Evolutionary conservation across 1,140 invertebrate genomes (phyloP).

Genomic region (Diachasmimorpha longicaudata): DNA sequence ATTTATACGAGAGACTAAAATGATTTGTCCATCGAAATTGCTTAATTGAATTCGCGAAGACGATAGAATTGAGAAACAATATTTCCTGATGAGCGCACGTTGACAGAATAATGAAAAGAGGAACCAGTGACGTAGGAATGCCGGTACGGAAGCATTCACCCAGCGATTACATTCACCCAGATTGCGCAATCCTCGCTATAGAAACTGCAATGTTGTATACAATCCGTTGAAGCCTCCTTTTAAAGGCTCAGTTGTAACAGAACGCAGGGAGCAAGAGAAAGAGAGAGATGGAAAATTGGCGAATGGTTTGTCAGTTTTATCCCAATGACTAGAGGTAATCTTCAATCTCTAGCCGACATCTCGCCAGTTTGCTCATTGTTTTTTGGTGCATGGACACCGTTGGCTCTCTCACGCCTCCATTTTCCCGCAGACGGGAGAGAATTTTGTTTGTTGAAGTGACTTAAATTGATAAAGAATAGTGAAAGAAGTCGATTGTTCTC

Average conservation of each 20-base stretch:
- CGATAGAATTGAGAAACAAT: neutral
- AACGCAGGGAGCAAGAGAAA: too few relatives aligned
- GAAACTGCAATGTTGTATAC: neutral
- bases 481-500: neutral
- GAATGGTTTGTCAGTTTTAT: neutral
- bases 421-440: neutral
- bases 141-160: conserved; percentile 14
- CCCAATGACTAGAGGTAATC: neutral
- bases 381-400: neutral
- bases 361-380: neutral
- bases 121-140: neutral
- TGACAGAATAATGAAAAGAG: neutral
- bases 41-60: neutral
- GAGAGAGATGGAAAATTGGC: neutral
- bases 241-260: neutral
- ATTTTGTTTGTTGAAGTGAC: neutral
- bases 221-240: neutral
- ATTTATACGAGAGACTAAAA: too few relatives aligned
- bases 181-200: conserved; percentile 11
- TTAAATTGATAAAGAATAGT: neutral
- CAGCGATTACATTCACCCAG: conserved; percentile 18
- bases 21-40: neutral
- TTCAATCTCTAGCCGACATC: neutral
- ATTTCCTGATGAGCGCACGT: neutral
- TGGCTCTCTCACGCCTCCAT: neutral